Evolutionary conservation across 2,888 invertebrate genomes (phyloP).

Genomic region (Cloeon dipterum): DNA sequence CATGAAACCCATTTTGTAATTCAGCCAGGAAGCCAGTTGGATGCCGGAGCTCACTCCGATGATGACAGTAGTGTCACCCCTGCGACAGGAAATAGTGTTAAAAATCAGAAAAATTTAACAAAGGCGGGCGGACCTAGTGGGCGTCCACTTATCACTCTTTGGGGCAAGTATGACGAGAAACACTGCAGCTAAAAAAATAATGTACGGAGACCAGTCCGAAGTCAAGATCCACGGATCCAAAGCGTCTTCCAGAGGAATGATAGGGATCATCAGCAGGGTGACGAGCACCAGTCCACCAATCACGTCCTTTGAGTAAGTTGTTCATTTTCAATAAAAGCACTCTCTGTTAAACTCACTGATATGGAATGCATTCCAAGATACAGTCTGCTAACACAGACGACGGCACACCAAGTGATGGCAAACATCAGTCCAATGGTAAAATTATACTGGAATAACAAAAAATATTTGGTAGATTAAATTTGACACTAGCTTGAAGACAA

Average conservation of each 20-base stretch:
- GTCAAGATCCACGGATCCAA: conserved; percentile 50
- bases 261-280: conserved; percentile 36
- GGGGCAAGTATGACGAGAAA: conserved; percentile 57
- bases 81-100: conserved; percentile 19
- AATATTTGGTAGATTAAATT: too few species aligned
- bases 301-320: conserved; percentile 40
- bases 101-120: background rate
- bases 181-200: conserved; percentile 38
- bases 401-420: conserved; percentile 31
- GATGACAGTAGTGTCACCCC: conserved; percentile 77
- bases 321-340: conserved; percentile 1
- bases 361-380: conserved; percentile 89
- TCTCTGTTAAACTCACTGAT: conserved; percentile 32
- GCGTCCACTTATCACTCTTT: conserved; percentile 66
- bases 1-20: conserved; percentile 50
- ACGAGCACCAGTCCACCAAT: conserved; percentile 53
- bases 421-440: conserved; percentile 18
- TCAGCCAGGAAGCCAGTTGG: conserved; percentile 58
- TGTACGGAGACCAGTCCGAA: conserved; percentile 34
- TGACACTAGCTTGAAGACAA: conserved; percentile 29
- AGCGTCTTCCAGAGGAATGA: conserved; percentile 50
- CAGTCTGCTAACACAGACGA: conserved; percentile 64
- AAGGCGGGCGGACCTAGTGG: conserved; percentile 40
- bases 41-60: conserved; percentile 62
- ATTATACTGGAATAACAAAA: conserved; percentile 19